Evolutionary conservation across 2,888 invertebrate genomes (phyloP).

Genomic region (Drosophila dives): DNA sequence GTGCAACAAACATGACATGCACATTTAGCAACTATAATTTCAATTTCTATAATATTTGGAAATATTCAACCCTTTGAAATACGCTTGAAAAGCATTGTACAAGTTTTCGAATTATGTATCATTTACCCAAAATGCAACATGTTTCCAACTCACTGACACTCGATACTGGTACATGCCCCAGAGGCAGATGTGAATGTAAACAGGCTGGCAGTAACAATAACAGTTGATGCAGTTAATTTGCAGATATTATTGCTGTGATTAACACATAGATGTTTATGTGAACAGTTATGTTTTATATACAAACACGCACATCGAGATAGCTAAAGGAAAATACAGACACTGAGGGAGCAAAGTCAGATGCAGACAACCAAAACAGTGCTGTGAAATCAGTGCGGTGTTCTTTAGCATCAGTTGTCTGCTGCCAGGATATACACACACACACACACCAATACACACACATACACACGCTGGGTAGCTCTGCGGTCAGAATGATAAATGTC

Average conservation of each 20-base stretch:
- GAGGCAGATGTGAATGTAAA: constrained; percentile 22
- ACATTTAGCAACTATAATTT: not conserved
- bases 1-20: not conserved
- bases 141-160: not conserved
- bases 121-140: not conserved
- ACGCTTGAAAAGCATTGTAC: not conserved
- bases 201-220: constrained; percentile 25
- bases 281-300: constrained; percentile 67
- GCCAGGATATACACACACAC: constrained; percentile 16
- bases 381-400: constrained; percentile 60
- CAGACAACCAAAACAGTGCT: constrained; percentile 23
- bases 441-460: constrained; percentile 5
- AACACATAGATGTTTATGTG: constrained; percentile 78
- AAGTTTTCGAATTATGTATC: constrained; percentile 4
- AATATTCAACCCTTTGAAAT: not conserved
- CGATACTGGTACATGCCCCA: constrained; percentile 27
- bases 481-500: constrained; percentile 78
- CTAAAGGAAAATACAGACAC: not conserved
- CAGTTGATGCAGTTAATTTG: constrained; percentile 77
- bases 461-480: constrained; percentile 27
- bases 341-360: not conserved
- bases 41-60: not conserved
- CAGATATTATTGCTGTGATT: constrained; percentile 79
- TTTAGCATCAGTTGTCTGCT: constrained; percentile 44
- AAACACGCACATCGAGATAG: constrained; percentile 32